Evolutionary conservation across 2,888 invertebrate genomes (phyloP).

Genomic region (Craniophora ligustri): DNA sequence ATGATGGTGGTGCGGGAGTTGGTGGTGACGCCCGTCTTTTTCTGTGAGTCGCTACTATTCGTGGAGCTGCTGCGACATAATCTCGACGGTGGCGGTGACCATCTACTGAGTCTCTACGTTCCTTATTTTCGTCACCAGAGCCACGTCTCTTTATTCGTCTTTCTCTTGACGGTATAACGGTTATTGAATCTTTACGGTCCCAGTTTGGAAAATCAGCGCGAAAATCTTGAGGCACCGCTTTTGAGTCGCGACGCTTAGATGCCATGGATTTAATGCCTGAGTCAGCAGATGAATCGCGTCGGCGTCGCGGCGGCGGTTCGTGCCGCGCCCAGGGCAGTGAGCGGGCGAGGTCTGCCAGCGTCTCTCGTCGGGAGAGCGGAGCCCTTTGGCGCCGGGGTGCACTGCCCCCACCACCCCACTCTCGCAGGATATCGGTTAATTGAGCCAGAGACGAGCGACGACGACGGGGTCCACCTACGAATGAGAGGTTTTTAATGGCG

Average conservation of each 20-base stretch:
- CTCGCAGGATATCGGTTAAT: conserved; percentile 95
- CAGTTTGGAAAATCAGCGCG: conserved; percentile 92
- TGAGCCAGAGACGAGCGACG: conserved; percentile 96
- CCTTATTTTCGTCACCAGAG: conserved; percentile 89
- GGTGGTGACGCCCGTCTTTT: conserved; percentile 86
- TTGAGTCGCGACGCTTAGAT: conserved; percentile 92
- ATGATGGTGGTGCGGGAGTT: conserved; percentile 81
- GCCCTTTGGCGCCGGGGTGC: conserved; percentile 88
- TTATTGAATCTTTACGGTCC: conserved; percentile 91
- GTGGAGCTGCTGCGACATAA: conserved; percentile 90
- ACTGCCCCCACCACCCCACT: conserved; percentile 93
- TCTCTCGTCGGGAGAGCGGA: conserved; percentile 94
- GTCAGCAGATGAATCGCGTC: conserved; percentile 96
- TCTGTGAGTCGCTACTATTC: conserved; percentile 90
- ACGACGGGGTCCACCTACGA: conserved; percentile 90
- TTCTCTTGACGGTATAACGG: conserved; percentile 81
- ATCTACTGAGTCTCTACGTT: conserved; percentile 91
- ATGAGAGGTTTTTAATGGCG: conserved; percentile 24
- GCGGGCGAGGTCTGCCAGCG: conserved; percentile 95
- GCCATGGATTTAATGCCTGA: conserved; percentile 94
- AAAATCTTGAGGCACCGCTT: conserved; percentile 90
- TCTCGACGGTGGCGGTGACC: conserved; percentile 92
- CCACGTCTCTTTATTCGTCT: conserved; percentile 88
- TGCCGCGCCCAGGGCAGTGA: conserved; percentile 94
- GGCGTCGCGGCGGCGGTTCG: conserved; percentile 90